phyloP scores from a whole-genome alignment of 2,888 invertebrate genomes.

The Himalopsyche kuldschensis region DNA sequence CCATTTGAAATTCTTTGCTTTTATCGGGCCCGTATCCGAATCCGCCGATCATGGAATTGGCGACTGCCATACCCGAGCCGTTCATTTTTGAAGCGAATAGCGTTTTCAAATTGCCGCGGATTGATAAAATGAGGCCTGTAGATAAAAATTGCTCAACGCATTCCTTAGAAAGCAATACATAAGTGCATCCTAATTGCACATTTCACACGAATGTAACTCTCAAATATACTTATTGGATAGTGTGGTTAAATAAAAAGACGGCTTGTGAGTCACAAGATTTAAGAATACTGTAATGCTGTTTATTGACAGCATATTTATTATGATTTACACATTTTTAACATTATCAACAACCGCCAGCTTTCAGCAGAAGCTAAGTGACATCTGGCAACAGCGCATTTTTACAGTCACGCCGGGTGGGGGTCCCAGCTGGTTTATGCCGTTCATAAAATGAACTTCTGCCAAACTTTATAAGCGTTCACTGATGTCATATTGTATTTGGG shows the following conservation, averaged over 20 bases:
- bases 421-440: constrained; percentile 30
- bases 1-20: constrained; percentile 62
- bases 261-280: background rate
- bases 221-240: background rate
- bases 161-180: background rate
- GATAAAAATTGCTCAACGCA: constrained; percentile 2
- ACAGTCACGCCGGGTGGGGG: background rate
- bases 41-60: constrained; percentile 7
- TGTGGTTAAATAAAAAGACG: background rate
- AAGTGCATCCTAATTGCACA: background rate
- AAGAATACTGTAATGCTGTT: background rate
- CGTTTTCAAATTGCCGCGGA: background rate
- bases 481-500: no score
- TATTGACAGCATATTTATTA: constrained; percentile 3
- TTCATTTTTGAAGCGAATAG: constrained; percentile 9
- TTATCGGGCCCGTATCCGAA: constrained; percentile 19
- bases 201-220: background rate
- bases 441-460: constrained; percentile 12
- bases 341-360: constrained; percentile 30
- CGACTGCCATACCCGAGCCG: constrained; percentile 20
- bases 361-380: constrained; percentile 16
- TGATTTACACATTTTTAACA: constrained; percentile 13
- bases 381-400: constrained; percentile 34
- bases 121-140: background rate
- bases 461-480: background rate